Evolutionary conservation across 2,797 vertebrate genomes (phyloP).

Genomic region (Catharus ustulatus): DNA sequence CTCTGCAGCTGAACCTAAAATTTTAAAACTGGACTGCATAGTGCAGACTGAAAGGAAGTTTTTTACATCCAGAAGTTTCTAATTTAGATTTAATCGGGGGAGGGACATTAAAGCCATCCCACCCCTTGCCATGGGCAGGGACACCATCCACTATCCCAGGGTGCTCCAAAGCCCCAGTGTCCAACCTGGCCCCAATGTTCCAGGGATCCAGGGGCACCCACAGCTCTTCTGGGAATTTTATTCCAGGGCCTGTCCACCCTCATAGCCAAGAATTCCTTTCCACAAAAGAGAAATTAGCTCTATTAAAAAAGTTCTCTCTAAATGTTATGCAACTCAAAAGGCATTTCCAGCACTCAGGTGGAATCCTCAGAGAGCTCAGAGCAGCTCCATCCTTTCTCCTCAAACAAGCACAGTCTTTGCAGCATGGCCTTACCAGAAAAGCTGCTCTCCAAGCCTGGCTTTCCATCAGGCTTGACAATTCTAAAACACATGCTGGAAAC

Average conservation of each 20-base stretch:
- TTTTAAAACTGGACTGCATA: not conserved
- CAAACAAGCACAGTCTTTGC: not conserved
- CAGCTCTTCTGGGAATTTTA: not conserved
- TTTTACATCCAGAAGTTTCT: not conserved
- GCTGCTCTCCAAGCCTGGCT: not conserved
- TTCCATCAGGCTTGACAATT: not conserved
- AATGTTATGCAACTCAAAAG: not conserved
- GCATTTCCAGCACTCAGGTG: not conserved
- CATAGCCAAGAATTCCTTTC: not conserved
- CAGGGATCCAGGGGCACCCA: not conserved
- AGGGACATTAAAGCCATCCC: not conserved
- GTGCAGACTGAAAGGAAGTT: not conserved
- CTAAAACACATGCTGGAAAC: not conserved
- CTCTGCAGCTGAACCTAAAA: not conserved
- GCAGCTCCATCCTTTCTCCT: not conserved
- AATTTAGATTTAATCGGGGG: not conserved
- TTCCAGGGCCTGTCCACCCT: not conserved
- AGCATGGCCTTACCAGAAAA: not conserved
- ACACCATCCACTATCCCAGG: not conserved
- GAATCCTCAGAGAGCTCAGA: not conserved
- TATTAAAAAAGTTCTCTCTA: not conserved
- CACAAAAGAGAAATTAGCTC: not conserved
- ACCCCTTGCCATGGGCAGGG: not conserved
- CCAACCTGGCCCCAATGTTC: not conserved
- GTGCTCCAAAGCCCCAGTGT: fast-evolving